Evolutionary conservation across 2,113 vertebrate genomes (phyloP), one percentile per base, ranked within the genome.

Genomic region (Bungarus multicinctus): DNA sequence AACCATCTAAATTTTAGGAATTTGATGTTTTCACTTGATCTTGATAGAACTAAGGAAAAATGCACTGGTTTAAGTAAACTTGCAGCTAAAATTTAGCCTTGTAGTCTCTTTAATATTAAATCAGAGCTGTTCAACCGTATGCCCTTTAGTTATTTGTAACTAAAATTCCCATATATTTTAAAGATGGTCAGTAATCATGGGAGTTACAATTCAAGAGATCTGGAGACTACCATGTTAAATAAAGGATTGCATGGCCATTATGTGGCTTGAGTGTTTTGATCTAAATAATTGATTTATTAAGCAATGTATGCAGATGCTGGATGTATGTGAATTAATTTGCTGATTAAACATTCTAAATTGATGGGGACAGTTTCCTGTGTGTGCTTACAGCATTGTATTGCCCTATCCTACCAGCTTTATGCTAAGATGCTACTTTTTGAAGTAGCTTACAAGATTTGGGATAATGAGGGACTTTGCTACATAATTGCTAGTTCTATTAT

Each of bases 321-420:
- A 39, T 53, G 23, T 90, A 54, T 55, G 23, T 94, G 90, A 81
- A 53, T 95, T 89, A 94, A 89, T 86, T 93, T 95, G 94, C 94
- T 57, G 93, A 94, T 12, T 93, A 91, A 91, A 92, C 89, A 95
- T 81, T 89, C 94, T 94, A 91, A 91, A 94, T 93, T 97, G 95
- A 94, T 97, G 94, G 96, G 92, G 64, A 93, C 95, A 90, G 91
- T 88, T 92, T 92, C 89, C 53, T 53, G 85, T 92, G 23, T 53
- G 20, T 96, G 94, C 91, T 93, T 96, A 92, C 92, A 95, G 91
- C 96, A 95, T 94, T 94, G 87, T 93, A 94, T 89, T 91, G 6
- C 94, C 89, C 94, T 95, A 93, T 96, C 92, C 94, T 89, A 55
- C 92, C 93, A 0, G 89, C 60, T 89, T 85, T 94, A 90, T 90